phyloP scores from a whole-genome alignment of 2,113 vertebrate species.

The Microcebus griseorufus region DNA sequence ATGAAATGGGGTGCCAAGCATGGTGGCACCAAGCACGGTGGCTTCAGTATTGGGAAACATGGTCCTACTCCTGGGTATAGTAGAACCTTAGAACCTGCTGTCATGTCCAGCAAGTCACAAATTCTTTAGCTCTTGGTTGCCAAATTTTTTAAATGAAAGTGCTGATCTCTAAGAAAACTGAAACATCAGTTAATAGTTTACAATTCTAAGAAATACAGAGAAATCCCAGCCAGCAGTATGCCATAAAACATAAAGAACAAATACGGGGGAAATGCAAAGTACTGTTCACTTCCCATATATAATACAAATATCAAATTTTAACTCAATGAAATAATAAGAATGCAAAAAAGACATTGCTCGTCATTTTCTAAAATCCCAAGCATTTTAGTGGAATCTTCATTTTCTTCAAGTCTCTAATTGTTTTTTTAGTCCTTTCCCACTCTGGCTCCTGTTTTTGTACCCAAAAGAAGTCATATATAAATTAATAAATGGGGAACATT shows the following conservation, averaged over 20 bases:
- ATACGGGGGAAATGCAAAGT: background rate
- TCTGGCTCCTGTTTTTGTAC: background rate
- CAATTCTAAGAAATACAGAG: background rate
- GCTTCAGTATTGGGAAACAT: accelerated
- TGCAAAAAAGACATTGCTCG: background rate
- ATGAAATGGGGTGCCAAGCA: accelerated
- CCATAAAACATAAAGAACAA: slow-evolving; percentile 1
- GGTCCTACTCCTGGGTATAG: accelerated
- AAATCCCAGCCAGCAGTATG: background rate
- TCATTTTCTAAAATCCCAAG: background rate
- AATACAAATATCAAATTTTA: background rate
- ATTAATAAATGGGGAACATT: background rate
- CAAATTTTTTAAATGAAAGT: background rate
- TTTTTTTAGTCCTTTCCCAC: background rate
- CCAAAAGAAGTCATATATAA: background rate
- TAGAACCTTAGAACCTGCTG: accelerated
- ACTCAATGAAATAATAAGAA: background rate
- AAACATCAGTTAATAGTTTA: background rate
- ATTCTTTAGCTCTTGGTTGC: background rate
- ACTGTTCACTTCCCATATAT: background rate
- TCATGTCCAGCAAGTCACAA: background rate
- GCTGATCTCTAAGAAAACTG: background rate
- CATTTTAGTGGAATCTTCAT: background rate
- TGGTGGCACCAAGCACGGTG: too few relatives aligned
- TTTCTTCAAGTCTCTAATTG: background rate